These are phyloP conservation scores for Callaeas wilsoni DNA, from an alignment of 2,113 vertebrate genomes.

Conservation along the genomic window DNA sequence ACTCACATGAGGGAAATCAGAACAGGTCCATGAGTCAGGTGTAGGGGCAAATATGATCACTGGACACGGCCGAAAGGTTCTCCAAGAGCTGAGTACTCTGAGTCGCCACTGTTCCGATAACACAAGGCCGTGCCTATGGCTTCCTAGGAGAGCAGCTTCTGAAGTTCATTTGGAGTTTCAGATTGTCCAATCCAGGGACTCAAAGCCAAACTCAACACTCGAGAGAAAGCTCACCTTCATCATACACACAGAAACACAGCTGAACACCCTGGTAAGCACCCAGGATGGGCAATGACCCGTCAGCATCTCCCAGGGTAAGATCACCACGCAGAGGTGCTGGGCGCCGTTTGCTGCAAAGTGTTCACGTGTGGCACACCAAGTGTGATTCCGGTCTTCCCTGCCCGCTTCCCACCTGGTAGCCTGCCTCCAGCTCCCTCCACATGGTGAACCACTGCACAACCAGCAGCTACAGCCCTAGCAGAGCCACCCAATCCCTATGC, in stretches of 20 bases:
- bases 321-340: not conserved
- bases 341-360: not conserved
- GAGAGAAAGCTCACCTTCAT: not conserved
- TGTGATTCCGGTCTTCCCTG: not conserved
- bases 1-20: not conserved
- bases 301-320: not conserved
- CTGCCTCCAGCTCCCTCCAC: not conserved
- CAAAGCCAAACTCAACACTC: not conserved
- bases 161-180: not conserved
- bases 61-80: not conserved
- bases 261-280: not conserved
- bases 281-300: not conserved
- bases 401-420: not conserved
- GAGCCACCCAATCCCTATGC: rapidly evolving
- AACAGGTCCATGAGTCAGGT: rapidly evolving
- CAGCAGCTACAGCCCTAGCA: not conserved
- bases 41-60: not conserved
- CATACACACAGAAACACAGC: not conserved
- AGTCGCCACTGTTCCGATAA: not conserved
- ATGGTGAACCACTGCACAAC: not conserved
- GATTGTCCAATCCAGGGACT: not conserved
- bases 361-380: not conserved
- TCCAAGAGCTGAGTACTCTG: not conserved
- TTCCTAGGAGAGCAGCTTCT: not conserved
- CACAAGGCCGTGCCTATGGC: not conserved